phyloP scores from a whole-genome alignment of 2,888 invertebrate genomes.

The Dasypolia templi region DNA sequence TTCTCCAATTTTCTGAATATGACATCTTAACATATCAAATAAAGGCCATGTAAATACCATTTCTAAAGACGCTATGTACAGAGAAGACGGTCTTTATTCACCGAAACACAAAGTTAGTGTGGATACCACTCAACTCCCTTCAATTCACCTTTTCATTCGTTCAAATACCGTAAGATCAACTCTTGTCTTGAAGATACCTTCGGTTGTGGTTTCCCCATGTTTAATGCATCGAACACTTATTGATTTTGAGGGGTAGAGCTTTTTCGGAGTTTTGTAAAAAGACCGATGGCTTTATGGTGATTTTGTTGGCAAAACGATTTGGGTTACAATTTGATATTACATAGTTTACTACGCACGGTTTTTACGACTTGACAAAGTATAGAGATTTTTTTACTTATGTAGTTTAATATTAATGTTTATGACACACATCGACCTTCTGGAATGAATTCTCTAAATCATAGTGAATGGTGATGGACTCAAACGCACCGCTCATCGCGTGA shows the following conservation, averaged over 20 bases:
- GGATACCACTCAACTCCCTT: constrained; percentile 35
- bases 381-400: not conserved
- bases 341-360: not conserved
- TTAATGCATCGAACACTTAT: constrained; percentile 68
- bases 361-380: not conserved
- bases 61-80: not conserved
- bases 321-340: not conserved
- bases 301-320: not conserved
- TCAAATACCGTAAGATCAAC: constrained; percentile 62
- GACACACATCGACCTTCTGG: not conserved
- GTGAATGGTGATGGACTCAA: too few species aligned
- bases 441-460: not conserved
- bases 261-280: constrained; percentile 38
- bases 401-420: too few species aligned
- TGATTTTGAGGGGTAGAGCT: constrained; percentile 39
- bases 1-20: not conserved
- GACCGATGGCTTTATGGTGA: constrained; percentile 32
- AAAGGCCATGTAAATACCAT: not conserved
- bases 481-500: too few species aligned
- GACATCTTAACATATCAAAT: not conserved
- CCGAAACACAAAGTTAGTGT: constrained; percentile 16
- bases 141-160: constrained; percentile 60
- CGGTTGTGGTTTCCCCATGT: constrained; percentile 66
- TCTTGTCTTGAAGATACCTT: constrained; percentile 58
- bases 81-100: constrained; percentile 15